Evolutionary conservation across 2,113 vertebrate genomes (phyloP).

Genomic region (Corythaixoides concolor): DNA sequence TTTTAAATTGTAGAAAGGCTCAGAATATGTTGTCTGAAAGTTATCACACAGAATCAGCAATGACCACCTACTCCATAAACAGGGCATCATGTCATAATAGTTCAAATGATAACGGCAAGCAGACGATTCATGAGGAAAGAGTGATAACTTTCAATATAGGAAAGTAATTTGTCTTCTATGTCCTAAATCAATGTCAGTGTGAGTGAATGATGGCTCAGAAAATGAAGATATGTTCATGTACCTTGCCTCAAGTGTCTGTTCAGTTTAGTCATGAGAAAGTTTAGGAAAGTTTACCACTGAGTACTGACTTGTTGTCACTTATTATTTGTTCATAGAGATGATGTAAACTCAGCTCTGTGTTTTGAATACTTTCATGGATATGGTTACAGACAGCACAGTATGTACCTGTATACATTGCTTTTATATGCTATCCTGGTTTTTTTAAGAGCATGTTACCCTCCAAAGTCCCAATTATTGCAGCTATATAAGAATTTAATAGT

Average conservation of each 20-base stretch:
- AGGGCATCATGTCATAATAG: neutral
- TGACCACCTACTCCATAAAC: neutral
- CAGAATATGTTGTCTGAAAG: neutral
- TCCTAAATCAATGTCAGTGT: neutral
- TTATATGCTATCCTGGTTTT: neutral
- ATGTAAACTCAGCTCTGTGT: neutral
- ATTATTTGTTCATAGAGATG: neutral
- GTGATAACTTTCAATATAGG: neutral
- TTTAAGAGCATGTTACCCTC: neutral
- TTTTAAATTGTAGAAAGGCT: neutral
- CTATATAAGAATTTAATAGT: neutral
- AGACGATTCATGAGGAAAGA: neutral
- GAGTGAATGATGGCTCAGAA: neutral
- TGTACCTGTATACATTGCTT: neutral
- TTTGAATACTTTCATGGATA: neutral
- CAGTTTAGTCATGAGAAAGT: neutral
- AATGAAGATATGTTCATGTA: neutral
- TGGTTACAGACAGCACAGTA: neutral
- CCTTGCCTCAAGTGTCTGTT: neutral
- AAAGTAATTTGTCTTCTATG: neutral
- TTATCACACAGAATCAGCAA: neutral
- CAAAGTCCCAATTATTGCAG: neutral
- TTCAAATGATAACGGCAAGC: neutral
- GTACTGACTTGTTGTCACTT: neutral
- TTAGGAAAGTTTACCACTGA: neutral